Percentiles rank a stretch among this genome's conserved stretches.
Conservation (phyloP, 1,140 invertebrate species). For the Leptinotarsa defecta region DNA sequence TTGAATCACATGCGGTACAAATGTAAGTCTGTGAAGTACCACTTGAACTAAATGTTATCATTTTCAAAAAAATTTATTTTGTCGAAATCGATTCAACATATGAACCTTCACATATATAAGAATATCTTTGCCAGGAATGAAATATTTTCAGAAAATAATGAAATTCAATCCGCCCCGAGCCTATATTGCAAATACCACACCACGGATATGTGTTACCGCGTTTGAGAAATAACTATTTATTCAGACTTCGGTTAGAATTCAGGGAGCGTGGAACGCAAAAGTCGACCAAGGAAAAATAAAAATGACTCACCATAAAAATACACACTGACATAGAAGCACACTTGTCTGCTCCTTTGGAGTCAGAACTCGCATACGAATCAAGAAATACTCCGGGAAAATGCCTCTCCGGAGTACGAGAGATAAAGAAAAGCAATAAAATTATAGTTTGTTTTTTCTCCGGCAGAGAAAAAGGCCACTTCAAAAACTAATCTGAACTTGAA, state of each 20-base stretch:
- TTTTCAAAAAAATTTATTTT: too few relatives aligned
- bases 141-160: background rate
- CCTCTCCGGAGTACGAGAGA: background rate
- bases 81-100: background rate
- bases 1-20: too few relatives aligned
- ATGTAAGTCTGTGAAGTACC: too few relatives aligned
- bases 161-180: background rate
- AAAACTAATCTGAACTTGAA: slow-evolving; percentile 12
- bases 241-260: slow-evolving; percentile 38
- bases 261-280: slow-evolving; percentile 31
- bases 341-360: slow-evolving; percentile 22
- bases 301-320: slow-evolving; percentile 38
- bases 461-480: background rate
- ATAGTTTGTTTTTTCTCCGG: slow-evolving; percentile 19
- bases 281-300: slow-evolving; percentile 36
- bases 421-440: slow-evolving; percentile 20
- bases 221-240: slow-evolving; percentile 40
- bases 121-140: background rate
- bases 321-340: slow-evolving; percentile 23
- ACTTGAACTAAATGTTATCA: too few relatives aligned
- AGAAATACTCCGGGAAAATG: slow-evolving; percentile 14
- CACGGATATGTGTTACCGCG: slow-evolving; percentile 30
- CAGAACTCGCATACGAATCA: slow-evolving; percentile 21
- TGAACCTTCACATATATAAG: background rate
- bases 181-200: background rate